A percentile compares a stretch with the other conserved stretches of the same genome.
Conservation (phyloP, 2,797 vertebrate species). For the Salmo trutta region DNA sequence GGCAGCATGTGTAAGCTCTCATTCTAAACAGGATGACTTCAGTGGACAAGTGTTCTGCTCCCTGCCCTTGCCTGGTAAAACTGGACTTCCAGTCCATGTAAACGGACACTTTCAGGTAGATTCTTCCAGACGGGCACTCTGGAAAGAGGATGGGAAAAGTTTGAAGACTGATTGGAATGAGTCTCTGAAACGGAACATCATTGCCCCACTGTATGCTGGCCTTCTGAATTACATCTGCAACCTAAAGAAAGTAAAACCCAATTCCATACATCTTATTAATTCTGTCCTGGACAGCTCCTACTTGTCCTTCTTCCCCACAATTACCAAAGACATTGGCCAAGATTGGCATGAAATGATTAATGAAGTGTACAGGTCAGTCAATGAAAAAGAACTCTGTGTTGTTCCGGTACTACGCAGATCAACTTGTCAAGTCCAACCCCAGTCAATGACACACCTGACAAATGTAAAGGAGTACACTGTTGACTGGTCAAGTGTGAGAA, state of each 20-base stretch:
- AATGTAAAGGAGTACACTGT: conserved; percentile 33
- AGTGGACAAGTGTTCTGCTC: conserved; percentile 79
- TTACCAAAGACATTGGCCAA: conserved; percentile 23
- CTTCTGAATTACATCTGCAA: conserved; percentile 67
- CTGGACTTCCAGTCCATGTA: conserved; percentile 84
- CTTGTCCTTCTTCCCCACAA: conserved; percentile 74
- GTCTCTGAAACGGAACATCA: conserved; percentile 67
- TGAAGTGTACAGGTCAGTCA: conserved; percentile 71
- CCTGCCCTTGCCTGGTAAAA: conserved; percentile 77
- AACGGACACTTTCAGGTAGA: conserved; percentile 85
- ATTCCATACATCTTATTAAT: fast-evolving
- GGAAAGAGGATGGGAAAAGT: conserved; percentile 73
- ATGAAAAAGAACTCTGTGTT: conserved; percentile 56
- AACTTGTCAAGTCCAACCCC: not conserved
- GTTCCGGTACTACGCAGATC: conserved; percentile 70
- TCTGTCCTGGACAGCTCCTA: conserved; percentile 29
- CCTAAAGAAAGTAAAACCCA: conserved; percentile 20
- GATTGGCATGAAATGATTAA: conserved; percentile 76
- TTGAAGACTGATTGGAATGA: conserved; percentile 76
- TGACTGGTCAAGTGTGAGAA: conserved; percentile 59
- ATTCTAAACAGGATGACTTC: not conserved
- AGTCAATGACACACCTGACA: fast-evolving
- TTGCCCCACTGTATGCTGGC: conserved; percentile 79
- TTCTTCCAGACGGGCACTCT: conserved; percentile 70
- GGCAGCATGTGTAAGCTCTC: conserved; percentile 50